phyloP scores from a whole-genome alignment of 2,888 invertebrate genomes.

The Leptinotarsa haldemani region DNA sequence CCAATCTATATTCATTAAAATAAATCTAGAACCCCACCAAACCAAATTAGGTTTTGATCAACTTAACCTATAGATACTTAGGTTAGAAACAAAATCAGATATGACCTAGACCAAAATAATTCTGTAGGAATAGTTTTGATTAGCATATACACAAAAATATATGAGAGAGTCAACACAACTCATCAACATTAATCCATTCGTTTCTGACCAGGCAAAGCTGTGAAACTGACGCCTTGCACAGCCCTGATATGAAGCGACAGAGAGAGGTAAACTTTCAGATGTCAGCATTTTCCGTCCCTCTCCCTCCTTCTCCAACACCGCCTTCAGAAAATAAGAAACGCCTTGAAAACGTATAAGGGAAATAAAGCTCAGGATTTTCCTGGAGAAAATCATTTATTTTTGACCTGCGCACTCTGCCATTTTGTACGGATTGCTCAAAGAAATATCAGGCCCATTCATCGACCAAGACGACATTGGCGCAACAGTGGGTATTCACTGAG shows the following conservation, averaged over 20 bases:
- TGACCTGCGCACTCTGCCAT: slow-evolving; percentile 61
- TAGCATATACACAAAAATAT: not conserved
- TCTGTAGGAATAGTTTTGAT: not conserved
- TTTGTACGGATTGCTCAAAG: slow-evolving; percentile 55
- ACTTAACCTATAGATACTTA: not conserved
- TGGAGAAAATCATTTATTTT: slow-evolving; percentile 64
- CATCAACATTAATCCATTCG: not conserved
- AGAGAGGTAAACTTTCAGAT: slow-evolving; percentile 9
- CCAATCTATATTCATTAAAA: no score
- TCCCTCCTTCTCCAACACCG: slow-evolving; percentile 41
- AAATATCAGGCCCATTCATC: slow-evolving; percentile 51
- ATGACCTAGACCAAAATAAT: not conserved
- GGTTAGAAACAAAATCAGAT: no score
- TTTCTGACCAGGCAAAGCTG: slow-evolving; percentile 13
- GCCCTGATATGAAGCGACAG: not conserved
- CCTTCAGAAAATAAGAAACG: slow-evolving; percentile 58
- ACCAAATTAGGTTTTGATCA: no score
- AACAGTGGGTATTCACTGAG: not conserved
- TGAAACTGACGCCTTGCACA: not conserved
- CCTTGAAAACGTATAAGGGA: slow-evolving; percentile 61
- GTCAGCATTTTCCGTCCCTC: slow-evolving; percentile 24
- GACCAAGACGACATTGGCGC: slow-evolving; percentile 40
- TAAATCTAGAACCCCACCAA: no score
- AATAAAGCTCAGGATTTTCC: slow-evolving; percentile 63
- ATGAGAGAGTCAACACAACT: not conserved